Evolutionary conservation across 2,888 invertebrate species (phyloP).

Genomic region (Oxytorus armatus): DNA sequence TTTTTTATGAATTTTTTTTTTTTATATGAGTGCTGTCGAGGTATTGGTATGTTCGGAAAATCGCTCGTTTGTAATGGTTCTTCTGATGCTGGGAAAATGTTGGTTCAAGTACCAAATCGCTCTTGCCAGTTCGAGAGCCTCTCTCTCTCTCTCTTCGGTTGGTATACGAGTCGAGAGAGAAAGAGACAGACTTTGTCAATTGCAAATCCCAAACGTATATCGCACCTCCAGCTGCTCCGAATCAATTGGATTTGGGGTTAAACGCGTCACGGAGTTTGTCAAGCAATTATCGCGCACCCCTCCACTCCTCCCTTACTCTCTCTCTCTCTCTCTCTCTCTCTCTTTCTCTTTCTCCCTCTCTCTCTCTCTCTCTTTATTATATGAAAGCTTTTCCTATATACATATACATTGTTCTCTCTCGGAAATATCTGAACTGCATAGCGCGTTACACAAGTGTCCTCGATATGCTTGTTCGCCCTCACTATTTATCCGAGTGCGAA

Average conservation of each 20-base stretch:
- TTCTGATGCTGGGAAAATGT: slow-evolving; percentile 26
- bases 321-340: neutral
- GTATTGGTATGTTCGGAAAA: too few relatives aligned
- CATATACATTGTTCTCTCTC: slow-evolving; percentile 18
- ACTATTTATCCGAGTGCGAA: slow-evolving; percentile 55
- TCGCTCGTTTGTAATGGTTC: neutral
- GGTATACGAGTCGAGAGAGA: slow-evolving; percentile 27
- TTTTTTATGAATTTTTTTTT: too few relatives aligned
- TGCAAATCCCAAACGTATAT: slow-evolving; percentile 35
- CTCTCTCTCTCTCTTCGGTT: slow-evolving; percentile 9
- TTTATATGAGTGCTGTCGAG: too few relatives aligned
- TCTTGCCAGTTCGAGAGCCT: slow-evolving; percentile 29
- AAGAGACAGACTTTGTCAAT: slow-evolving; percentile 46
- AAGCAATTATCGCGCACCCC: slow-evolving; percentile 56
- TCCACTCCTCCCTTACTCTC: neutral
- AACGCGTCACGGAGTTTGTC: slow-evolving; percentile 60
- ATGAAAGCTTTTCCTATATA: slow-evolving; percentile 3
- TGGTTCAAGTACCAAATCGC: slow-evolving; percentile 19
- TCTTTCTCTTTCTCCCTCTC: too few relatives aligned
- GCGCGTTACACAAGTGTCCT: slow-evolving; percentile 50
- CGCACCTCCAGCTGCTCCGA: slow-evolving; percentile 25
- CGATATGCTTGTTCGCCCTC: slow-evolving; percentile 39
- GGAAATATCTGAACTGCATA: slow-evolving; percentile 38
- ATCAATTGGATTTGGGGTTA: slow-evolving; percentile 58
- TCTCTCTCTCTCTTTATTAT: too few relatives aligned